Conservation (phyloP, 2,797 vertebrate species). For the Malacoctenus gilli region DNA sequence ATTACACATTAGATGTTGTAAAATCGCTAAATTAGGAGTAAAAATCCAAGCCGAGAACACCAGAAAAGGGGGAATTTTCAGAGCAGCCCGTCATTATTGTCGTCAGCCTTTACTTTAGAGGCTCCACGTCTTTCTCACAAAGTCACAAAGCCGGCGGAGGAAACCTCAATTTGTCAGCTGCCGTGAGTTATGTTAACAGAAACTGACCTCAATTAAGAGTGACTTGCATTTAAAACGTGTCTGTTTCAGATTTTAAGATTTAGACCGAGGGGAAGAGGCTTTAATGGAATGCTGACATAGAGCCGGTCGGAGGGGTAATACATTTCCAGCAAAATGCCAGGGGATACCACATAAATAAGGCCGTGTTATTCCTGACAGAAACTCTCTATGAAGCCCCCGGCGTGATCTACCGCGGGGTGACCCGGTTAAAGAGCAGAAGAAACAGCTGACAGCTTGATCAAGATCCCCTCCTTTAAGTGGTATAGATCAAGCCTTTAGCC, state of each 20-base stretch:
- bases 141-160: conserved; percentile 58
- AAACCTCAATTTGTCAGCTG: conserved; percentile 70
- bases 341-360: conserved; percentile 80
- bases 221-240: conserved; percentile 79
- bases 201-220: conserved; percentile 84
- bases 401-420: conserved; percentile 67
- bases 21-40: conserved; percentile 40
- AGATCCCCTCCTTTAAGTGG: conserved; percentile 67
- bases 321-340: conserved; percentile 77
- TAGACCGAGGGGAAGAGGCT: conserved; percentile 64
- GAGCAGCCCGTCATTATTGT: conserved; percentile 33
- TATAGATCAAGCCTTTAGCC: conserved; percentile 64
- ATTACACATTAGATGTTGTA: conserved; percentile 43
- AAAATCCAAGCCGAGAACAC: conserved; percentile 15
- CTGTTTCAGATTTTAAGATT: conserved; percentile 78
- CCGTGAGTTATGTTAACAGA: conserved; percentile 75
- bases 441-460: conserved; percentile 75
- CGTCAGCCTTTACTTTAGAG: conserved; percentile 51
- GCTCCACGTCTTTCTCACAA: conserved; percentile 45
- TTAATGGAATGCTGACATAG: conserved; percentile 84
- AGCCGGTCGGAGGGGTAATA: conserved; percentile 77
- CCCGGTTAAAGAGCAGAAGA: conserved; percentile 71
- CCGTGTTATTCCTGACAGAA: conserved; percentile 77
- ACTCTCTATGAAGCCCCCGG: conserved; percentile 62
- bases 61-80: conserved; percentile 41